Evolutionary conservation across 2,888 invertebrate genomes (phyloP), one percentile per base, ranked within the genome.

Genomic region (Alloplasta piceator): DNA sequence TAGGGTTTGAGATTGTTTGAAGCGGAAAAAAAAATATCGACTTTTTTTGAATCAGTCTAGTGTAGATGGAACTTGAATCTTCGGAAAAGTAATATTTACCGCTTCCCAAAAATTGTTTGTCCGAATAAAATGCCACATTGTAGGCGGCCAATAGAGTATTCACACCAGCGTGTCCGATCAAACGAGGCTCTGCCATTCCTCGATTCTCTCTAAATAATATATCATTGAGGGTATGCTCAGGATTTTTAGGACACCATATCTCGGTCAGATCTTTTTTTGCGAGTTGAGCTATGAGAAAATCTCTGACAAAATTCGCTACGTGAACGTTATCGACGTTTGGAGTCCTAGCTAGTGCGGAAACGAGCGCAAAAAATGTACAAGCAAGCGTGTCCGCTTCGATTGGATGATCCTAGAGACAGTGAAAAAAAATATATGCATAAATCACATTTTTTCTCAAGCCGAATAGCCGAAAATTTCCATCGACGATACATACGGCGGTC

Each of bases 241-340:
- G 98, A 80, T 98, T 94, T 61, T 94, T 93, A n/a, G 98, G 95
- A 14, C 94, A 93, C 96, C 98, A 98, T 79, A 97, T 94, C 80
- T 98, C 97, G 86, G 95, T 95, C 4, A 99, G 92, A 90, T 98
- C 97, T 91, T 96, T 95, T 12, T 96, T 98, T 90, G 96, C 95
- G 55, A 99, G 92, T 88, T 96, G 96, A 1, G 97, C 95, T 74
- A 99, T 94, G 71, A 99, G 94, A 89, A 97, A 96, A 90, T 99
- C 99, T 71, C 96, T 93, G 0, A 99, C 95, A 93, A 99, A 98
- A 76, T 93, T 92, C 75, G 95, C 94, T 0, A 97, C 95, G 72
- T 94, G 94, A 67, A 95, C 94, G 55, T 93, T 91, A 39, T 95
- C 95, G 38, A 95, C 94, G 26, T 71, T 16, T 10, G 81, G 70